Evolutionary conservation across 2,888 invertebrate genomes (phyloP).

Genomic region (Lasioglossum pauxillum): DNA sequence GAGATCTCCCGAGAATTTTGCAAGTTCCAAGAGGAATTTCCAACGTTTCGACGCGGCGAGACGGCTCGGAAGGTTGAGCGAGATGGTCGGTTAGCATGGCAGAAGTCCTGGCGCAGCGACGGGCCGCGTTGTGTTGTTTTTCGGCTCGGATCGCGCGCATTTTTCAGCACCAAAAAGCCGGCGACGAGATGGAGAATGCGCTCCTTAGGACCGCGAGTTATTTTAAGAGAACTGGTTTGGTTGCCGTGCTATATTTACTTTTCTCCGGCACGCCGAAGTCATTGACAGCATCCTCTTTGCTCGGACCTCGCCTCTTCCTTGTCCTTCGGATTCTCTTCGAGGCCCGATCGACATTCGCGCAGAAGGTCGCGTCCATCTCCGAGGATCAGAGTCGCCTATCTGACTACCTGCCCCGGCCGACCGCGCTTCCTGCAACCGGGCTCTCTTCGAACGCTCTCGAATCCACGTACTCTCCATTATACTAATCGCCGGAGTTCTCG

Average conservation of each 20-base stretch:
- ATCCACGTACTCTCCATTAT: not conserved
- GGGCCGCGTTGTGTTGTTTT: conserved; percentile 30
- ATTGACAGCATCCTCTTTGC: conserved; percentile 75
- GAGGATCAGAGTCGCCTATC: not conserved
- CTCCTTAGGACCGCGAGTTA: conserved; percentile 80
- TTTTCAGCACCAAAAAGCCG: conserved; percentile 74
- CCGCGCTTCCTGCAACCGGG: not conserved
- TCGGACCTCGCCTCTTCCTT: conserved; percentile 56
- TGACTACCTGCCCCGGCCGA: not conserved
- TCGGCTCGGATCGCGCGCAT: conserved; percentile 51
- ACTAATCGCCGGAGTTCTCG: not conserved
- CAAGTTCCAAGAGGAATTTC: not conserved
- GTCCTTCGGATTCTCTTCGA: conserved; percentile 54
- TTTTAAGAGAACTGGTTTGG: conserved; percentile 83
- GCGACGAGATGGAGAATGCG: conserved; percentile 77
- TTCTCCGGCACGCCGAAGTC: conserved; percentile 78
- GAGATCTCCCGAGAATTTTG: not conserved
- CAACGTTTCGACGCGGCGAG: not conserved
- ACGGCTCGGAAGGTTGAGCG: not conserved
- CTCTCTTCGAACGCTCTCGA: not conserved
- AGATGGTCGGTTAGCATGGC: not conserved
- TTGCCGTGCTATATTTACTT: conserved; percentile 82
- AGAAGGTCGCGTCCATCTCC: not conserved
- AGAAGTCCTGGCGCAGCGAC: conserved; percentile 7
- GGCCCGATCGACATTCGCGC: conserved; percentile 26